Conservation (phyloP, 2,797 vertebrate genomes). For the Helarctos malayanus region DNA sequence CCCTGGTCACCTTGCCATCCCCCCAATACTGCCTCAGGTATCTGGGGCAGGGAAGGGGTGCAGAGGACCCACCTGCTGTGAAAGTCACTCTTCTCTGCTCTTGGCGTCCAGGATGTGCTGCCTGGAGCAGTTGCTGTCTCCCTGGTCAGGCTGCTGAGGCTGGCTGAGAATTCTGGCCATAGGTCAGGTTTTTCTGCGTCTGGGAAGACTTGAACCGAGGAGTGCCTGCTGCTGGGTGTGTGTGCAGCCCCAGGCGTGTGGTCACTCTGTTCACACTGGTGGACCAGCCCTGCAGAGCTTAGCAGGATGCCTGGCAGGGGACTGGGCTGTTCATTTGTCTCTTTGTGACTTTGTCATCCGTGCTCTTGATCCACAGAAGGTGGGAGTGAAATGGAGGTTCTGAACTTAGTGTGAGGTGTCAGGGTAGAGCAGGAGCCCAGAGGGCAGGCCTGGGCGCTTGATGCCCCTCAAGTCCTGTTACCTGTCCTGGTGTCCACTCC, state of each 20-base stretch:
- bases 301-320: neutral
- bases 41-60: neutral
- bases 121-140: neutral
- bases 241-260: neutral
- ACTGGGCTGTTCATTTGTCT: neutral
- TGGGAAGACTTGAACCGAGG: neutral
- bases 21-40: rapidly evolving
- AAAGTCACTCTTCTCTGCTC: neutral
- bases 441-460: neutral
- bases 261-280: neutral
- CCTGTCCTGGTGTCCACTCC: neutral
- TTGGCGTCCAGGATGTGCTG: neutral
- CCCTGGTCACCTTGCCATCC: neutral
- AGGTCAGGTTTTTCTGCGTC: neutral
- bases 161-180: neutral
- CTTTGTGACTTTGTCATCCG: neutral
- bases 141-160: neutral
- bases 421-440: neutral
- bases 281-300: neutral
- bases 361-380: neutral
- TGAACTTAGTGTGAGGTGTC: neutral
- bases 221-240: neutral
- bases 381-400: neutral
- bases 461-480: neutral
- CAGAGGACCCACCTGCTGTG: neutral